These are phyloP conservation scores for Lutjanus argentimaculatus DNA, from an alignment of 2,797 vertebrate genomes.

Conservation along the genomic window DNA sequence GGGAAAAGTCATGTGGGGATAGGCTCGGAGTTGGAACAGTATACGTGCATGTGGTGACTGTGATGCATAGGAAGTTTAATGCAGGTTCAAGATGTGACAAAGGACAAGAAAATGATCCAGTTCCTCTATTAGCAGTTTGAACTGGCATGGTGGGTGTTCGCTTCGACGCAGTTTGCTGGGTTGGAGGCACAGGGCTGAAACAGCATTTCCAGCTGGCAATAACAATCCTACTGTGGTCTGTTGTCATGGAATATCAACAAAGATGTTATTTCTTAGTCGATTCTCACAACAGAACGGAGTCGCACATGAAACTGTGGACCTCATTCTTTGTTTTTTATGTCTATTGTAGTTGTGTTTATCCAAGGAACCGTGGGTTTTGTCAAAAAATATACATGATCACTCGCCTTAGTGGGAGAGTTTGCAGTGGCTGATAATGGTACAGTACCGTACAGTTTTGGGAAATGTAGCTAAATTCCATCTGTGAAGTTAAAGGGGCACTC, in stretches of 20 bases:
- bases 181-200: slow-evolving; percentile 66
- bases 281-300: slow-evolving; percentile 67
- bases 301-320: slow-evolving; percentile 70
- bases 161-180: slow-evolving; percentile 63
- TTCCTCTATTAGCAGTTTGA: slow-evolving; percentile 69
- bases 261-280: slow-evolving; percentile 73
- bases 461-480: slow-evolving; percentile 47
- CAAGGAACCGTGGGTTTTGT: slow-evolving; percentile 49
- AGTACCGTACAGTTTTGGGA: slow-evolving; percentile 56
- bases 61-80: slow-evolving; percentile 62
- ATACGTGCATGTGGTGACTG: slow-evolving; percentile 64
- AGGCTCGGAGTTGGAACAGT: slow-evolving; percentile 58
- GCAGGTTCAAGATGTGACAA: slow-evolving; percentile 76
- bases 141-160: slow-evolving; percentile 72
- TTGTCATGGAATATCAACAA: slow-evolving; percentile 84
- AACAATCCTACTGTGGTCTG: slow-evolving; percentile 78
- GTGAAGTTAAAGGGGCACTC: slow-evolving; percentile 61
- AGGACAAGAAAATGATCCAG: slow-evolving; percentile 61
- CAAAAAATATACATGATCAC: slow-evolving; percentile 61
- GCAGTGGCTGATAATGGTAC: slow-evolving; percentile 60
- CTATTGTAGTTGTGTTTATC: slow-evolving; percentile 71
- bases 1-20: slow-evolving; percentile 44
- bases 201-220: slow-evolving; percentile 79
- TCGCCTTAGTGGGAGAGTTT: slow-evolving; percentile 55
- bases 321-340: slow-evolving; percentile 68